phyloP scores from a whole-genome alignment of 2,113 vertebrate genomes.

The Australoheros scitulus region DNA sequence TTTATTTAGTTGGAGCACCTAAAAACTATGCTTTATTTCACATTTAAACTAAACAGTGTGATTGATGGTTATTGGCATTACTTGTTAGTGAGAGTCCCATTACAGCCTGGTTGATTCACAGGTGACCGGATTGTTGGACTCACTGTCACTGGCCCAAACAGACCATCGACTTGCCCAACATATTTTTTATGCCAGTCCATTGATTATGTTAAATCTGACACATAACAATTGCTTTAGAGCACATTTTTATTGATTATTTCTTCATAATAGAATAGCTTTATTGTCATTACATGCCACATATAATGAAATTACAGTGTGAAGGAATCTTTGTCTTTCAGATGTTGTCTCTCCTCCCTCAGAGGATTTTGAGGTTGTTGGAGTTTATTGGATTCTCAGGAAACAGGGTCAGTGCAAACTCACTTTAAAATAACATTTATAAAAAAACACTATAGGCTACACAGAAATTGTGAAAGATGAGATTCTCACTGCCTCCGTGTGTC shows the following conservation, averaged over 20 bases:
- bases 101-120: neutral
- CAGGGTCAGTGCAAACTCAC: slow-evolving; percentile 77
- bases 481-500: accelerated
- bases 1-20: neutral
- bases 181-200: neutral
- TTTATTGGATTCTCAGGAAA: slow-evolving; percentile 99
- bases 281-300: too few relatives aligned
- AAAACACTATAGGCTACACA: neutral
- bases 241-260: accelerated
- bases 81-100: neutral
- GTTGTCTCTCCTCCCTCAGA: slow-evolving; percentile 94
- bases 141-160: neutral
- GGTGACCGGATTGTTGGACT: neutral
- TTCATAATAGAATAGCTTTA: accelerated
- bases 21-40: neutral
- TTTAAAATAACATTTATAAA: neutral
- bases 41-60: neutral
- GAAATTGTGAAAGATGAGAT: neutral
- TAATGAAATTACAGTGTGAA: neutral
- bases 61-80: neutral
- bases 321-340: slow-evolving; percentile 78
- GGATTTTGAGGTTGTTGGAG: slow-evolving; percentile 91
- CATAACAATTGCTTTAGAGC: neutral
- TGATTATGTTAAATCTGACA: neutral
- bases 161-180: neutral